These are phyloP conservation scores for Heteronetta atricapilla DNA, from an alignment of 2,113 vertebrate genomes.

Conservation along the genomic window DNA sequence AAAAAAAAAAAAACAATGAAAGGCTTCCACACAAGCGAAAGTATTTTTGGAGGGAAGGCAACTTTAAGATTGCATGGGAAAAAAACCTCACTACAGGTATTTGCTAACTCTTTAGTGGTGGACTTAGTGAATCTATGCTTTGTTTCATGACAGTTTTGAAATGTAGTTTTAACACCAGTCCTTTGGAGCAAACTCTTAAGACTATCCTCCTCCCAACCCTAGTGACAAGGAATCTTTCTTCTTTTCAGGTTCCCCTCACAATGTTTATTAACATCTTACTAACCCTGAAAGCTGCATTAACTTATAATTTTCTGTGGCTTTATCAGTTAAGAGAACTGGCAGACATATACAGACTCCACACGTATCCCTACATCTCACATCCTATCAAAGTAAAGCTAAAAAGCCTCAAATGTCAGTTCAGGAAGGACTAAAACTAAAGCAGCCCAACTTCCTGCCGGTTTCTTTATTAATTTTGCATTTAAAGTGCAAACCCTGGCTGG, in stretches of 20 bases:
- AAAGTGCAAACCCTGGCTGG: neutral
- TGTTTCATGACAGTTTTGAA: neutral
- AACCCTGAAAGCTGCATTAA: neutral
- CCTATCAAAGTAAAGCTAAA: neutral
- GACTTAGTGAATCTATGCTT: neutral
- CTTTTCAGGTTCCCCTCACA: neutral
- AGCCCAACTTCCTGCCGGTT: neutral
- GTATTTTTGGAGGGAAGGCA: neutral
- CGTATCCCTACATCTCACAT: fast-evolving
- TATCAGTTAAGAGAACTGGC: neutral
- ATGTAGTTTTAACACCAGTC: neutral
- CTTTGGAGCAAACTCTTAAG: neutral
- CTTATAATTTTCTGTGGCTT: neutral
- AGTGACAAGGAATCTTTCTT: neutral
- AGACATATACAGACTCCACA: neutral
- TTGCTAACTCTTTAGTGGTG: neutral
- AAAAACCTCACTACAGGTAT: neutral
- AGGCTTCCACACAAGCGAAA: neutral
- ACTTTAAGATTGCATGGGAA: neutral
- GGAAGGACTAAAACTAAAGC: neutral
- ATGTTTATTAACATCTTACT: neutral
- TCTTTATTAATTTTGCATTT: neutral
- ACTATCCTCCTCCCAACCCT: neutral
- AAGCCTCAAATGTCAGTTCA: neutral
- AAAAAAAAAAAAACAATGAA: neutral